Base-by-base conservation (phyloP, 1,140 invertebrate genomes). In the Ridgeia piscesae region DNA sequence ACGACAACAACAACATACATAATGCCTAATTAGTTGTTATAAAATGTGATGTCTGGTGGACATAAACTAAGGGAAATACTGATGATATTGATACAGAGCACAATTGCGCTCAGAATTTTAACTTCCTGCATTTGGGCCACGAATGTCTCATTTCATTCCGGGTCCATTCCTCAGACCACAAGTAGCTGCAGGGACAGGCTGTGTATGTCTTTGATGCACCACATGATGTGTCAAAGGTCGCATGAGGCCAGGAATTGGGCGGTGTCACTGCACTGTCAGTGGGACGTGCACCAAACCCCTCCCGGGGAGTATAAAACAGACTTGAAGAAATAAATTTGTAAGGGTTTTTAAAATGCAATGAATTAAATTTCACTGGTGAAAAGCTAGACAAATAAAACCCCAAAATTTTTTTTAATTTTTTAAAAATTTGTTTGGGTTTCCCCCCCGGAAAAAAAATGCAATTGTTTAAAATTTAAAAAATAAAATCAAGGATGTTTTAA, bases 131-230 rank as follows among this genome's bases (percentile, higher is more conserved):
- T 77, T 1, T 77, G 27, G 58, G 58, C 58, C 58, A 77, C 58
- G 58, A 77, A 77, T 77, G 58, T 77, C 58, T 77, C 8, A 77
- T 4, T 77, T 9, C 58, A 34, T 90, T 21, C 89, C 89, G 31
- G 34, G 91, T 92, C 33, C 58, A 92, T 88, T 34, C 92, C 92
- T 1, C 27, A 77, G 92, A n/a, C 92, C 92, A 92, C 92, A 92
- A 34, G 77, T 92, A 31, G 88, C 58, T 31, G 58, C 88, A n/a
- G 92, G 92, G 0, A 34, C n/a, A 33, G 92, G 92, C 50, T 2
- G 88, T 34, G 34, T 42, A 91, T 4, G 48, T 9, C n/a, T 58
- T 17, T 34, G 33, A 34, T 34, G 14, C 48, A 42, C 34, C 21
- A 14, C 91, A 91, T 35, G 11, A 77, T 14, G 91, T 35, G 34